Evolutionary conservation across 2,888 invertebrate genomes (phyloP), one percentile per base, ranked within the genome.

Genomic region (Microdon myrmicae): DNA sequence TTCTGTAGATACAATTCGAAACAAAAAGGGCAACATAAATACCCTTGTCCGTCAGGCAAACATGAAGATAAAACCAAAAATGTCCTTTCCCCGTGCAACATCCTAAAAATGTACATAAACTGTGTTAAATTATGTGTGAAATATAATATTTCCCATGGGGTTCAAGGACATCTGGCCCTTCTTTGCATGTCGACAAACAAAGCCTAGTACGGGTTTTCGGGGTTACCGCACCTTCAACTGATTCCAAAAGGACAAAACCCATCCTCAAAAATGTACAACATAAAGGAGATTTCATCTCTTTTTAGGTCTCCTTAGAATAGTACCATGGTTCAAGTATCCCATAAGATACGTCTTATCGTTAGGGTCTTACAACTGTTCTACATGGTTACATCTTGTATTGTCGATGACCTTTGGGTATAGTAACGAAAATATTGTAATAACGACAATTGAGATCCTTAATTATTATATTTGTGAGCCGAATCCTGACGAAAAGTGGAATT

Each of bases 371-470:
- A 25, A 32, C 34, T 17, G 26, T 35, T 47, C 47, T 64, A 43
- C 51, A 47, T 64, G 47, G 64, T 58, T 53, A 58, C 58, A 47
- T 58, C 64, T 53, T 64, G 64, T 58, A 47, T 41, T 47, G 32
- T 22, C 41, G 51, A 43, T 64, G 64, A 64, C 58, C 64, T 64
- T 64, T 64, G 58, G 43, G 58, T 31, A 47, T 26, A 39, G 28
- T 64, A 47, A 47, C 43, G 51, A 64, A 58, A 58, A 53, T 58
- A 56, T 37, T 53, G 51, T 58, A 64, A 64, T 64, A 64, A 58
- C 58, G 56, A 58, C 53, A 53, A 64, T 64, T 64, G 56, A 53
- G 64, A 64, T 64, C 58, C 64, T 58, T 64, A 64, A 64, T 64
- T 64, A 64, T 64, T 58, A n/a, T n/a, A n/a, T n/a, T n/a, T n/a